Percentiles rank a stretch among this genome's conserved stretches.
These are phyloP conservation scores for Apodemia duryi DNA, from an alignment of 2,888 invertebrate genomes.

Conservation along the genomic window DNA sequence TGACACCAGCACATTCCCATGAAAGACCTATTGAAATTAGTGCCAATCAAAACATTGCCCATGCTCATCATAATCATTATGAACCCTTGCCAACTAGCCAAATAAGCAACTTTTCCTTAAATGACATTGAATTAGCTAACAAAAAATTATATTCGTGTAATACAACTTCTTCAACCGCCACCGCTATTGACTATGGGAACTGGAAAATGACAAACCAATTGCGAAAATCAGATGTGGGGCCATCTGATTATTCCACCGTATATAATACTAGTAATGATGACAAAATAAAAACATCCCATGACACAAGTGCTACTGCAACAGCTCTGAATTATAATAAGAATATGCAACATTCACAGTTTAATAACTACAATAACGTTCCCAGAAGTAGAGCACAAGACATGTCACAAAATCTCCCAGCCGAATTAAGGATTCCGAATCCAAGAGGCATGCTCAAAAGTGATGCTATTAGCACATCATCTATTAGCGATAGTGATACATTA, in stretches of 20 bases:
- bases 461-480: conserved; percentile 41
- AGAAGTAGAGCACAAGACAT: conserved; percentile 56
- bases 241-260: conserved; percentile 61
- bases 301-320: conserved; percentile 38
- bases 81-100: conserved; percentile 51
- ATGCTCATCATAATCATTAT: conserved; percentile 63
- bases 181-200: conserved; percentile 63
- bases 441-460: conserved; percentile 56
- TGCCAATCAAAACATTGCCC: conserved; percentile 53
- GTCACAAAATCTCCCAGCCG: conserved; percentile 57
- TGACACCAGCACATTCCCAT: conserved; percentile 57
- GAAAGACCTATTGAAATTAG: conserved; percentile 45
- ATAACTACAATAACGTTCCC: conserved; percentile 52
- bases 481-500: conserved; percentile 44
- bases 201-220: conserved; percentile 63
- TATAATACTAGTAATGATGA: conserved; percentile 50
- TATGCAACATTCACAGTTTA: conserved; percentile 58
- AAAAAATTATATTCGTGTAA: conserved; percentile 63
- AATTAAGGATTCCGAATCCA: conserved; percentile 67
- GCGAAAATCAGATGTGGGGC: conserved; percentile 57
- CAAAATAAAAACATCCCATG: conserved; percentile 50
- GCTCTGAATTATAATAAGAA: conserved; percentile 61
- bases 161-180: conserved; percentile 42
- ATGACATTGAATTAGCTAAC: conserved; percentile 66
- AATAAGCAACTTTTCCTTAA: conserved; percentile 60